These are phyloP conservation scores for Spodoptera frugiperda DNA, from an alignment of 1,140 invertebrate species.

Conservation along the genomic window DNA sequence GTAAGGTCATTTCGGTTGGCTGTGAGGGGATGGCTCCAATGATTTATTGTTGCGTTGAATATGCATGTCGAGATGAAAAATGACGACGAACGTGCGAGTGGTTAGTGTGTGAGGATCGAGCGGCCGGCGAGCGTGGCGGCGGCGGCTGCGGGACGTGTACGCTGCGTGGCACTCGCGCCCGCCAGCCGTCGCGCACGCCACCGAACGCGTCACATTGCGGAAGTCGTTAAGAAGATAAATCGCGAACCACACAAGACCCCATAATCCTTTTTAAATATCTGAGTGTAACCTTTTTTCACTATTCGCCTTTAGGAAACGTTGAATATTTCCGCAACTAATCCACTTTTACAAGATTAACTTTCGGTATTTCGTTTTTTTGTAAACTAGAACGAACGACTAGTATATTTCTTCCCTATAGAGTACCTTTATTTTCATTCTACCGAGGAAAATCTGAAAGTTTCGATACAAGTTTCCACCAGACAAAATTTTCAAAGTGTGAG, in stretches of 20 bases:
- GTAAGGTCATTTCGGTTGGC: slow-evolving; percentile 78
- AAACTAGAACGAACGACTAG: background rate
- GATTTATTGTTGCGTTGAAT: slow-evolving; percentile 85
- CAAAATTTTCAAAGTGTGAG: slow-evolving; percentile 63
- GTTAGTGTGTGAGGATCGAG: slow-evolving; percentile 63
- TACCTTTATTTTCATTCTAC: slow-evolving; percentile 28
- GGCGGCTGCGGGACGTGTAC: background rate
- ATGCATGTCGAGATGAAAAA: slow-evolving; percentile 86
- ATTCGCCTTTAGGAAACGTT: slow-evolving; percentile 37
- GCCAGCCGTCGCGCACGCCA: slow-evolving; percentile 27
- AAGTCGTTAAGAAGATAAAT: slow-evolving; percentile 83
- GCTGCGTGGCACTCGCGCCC: slow-evolving; percentile 37
- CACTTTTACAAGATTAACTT: slow-evolving; percentile 26
- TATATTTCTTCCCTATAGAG: slow-evolving; percentile 15
- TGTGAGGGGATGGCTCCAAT: slow-evolving; percentile 72
- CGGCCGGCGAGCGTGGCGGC: background rate
- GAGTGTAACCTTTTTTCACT: slow-evolving; percentile 56
- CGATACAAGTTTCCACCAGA: slow-evolving; percentile 52
- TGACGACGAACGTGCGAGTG: slow-evolving; percentile 76
- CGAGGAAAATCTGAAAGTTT: slow-evolving; percentile 56
- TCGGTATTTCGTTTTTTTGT: slow-evolving; percentile 1
- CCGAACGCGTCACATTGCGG: slow-evolving; percentile 66
- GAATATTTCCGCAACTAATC: slow-evolving; percentile 26
- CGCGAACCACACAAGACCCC: slow-evolving; percentile 66
- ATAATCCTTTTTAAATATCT: slow-evolving; percentile 74